Evolutionary conservation across 2,797 vertebrate species (phyloP), one percentile per base, ranked within the genome.

Genomic region (Enteromius paludinosus): DNA sequence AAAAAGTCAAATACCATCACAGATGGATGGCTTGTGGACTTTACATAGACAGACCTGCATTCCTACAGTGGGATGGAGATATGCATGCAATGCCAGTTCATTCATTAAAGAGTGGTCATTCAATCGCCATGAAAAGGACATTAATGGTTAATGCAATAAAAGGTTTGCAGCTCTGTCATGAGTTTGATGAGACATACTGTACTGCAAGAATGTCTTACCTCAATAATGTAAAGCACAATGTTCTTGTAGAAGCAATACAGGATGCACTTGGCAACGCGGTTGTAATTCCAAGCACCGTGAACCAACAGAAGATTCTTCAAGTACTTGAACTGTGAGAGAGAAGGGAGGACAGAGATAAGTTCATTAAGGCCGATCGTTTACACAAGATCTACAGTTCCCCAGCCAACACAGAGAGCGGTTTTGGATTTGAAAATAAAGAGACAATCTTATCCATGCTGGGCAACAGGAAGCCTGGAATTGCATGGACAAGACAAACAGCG

Each of bases 231-330:
- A 78, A 97, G 94, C 83, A 97, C 96, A 56, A 97, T 96, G 87
- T 97, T 97, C 92, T 97, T 97, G 93, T 97, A 97, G 93, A 97
- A 97, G 87, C 96, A 97, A 86, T 97, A 97, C 23, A 97, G 88
- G 90, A 97, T 96, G 89, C 96, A 97, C 88, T 97, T 97, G 86
- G 96, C 93, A 82, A 97, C 95, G 80, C 96, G 91, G 91, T 96
- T 96, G 30, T 97, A 97, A 91, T 96, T 97, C 96, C 96, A 97
- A 86, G 96, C 95, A 52, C 96, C 96, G 17, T 97, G 96, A 79
- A 97, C 96, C 89, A 97, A 91, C 84, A 97, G 81, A 79, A 97
- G 91, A 83, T 97, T 97, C 93, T 96, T 96, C 93, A 97, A 90
- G 90, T 97, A 96, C 78, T 95, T 96, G 90, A 96, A 97, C 96